These are phyloP conservation scores for Sparus aurata DNA, from an alignment of 2,797 vertebrate genomes.

Conservation along the genomic window DNA sequence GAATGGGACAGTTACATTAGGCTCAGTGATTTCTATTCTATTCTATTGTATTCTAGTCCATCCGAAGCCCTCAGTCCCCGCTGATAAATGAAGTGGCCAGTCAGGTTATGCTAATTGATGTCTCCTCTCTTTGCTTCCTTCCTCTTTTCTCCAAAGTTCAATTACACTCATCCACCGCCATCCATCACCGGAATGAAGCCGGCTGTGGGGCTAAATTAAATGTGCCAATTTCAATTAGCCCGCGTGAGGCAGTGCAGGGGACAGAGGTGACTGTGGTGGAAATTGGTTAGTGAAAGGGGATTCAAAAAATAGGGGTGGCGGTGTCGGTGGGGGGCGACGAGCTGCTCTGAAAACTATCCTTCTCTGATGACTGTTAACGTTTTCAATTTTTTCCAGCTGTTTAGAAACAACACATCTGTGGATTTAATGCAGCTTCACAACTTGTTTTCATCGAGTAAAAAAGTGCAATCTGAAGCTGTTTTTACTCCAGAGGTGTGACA, in stretches of 20 bases:
- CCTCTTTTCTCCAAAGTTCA: slow-evolving; percentile 85
- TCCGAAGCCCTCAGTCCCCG: slow-evolving; percentile 49
- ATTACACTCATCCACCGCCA: slow-evolving; percentile 85
- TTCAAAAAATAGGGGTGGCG: slow-evolving; percentile 48
- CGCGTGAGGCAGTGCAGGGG: slow-evolving; percentile 60
- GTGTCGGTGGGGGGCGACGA: neutral
- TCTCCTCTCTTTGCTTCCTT: slow-evolving; percentile 82
- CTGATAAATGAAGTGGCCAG: slow-evolving; percentile 84
- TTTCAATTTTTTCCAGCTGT: neutral
- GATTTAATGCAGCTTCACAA: neutral
- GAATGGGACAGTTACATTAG: slow-evolving; percentile 40
- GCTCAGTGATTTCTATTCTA: slow-evolving; percentile 52
- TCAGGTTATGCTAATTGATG: slow-evolving; percentile 85
- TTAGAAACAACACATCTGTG: neutral
- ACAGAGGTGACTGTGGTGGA: slow-evolving; percentile 75
- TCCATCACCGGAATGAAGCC: slow-evolving; percentile 86
- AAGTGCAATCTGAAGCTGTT: neutral
- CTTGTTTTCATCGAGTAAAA: neutral
- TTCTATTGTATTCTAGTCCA: slow-evolving; percentile 57
- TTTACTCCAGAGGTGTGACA: neutral
- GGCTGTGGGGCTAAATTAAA: slow-evolving; percentile 86
- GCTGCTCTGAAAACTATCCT: neutral
- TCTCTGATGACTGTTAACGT: neutral
- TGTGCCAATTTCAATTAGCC: slow-evolving; percentile 87
- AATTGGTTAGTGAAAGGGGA: slow-evolving; percentile 66